Evolutionary conservation across 2,888 invertebrate genomes (phyloP), one percentile per base, ranked within the genome.

Genomic region (Patella depressa): DNA sequence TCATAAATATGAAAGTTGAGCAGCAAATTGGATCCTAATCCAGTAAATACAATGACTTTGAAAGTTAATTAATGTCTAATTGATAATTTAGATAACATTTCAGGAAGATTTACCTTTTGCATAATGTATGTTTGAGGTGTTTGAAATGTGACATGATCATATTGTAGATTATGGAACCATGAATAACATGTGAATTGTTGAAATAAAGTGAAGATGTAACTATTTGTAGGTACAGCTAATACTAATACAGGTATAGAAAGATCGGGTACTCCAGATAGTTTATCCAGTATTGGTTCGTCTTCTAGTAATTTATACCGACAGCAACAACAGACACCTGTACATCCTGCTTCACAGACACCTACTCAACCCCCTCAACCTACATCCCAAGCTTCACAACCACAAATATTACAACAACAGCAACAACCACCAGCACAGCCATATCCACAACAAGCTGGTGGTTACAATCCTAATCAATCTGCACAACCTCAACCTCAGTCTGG

Each of bases 251-350:
- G 24, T 34, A 24, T 24, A 19, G 89, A 87, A 14, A 77, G 89
- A 74, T 80, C 89, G 54, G 89, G 88, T 9, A 89, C 89, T 19
- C 89, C 90, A 34, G 90, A 90, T 81, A 89, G 89, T 81, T 81
- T 89, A 45, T 87, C 90, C 3, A 89, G 89, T 79, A 78, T 86
- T 73, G 88, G 88, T 5, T 89, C 89, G n/a, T 84, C 88, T 7
- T 82, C 86, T 24, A 85, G 86, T 75, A 79, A 80, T 75, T 83
- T 81, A 74, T 78, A 80, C 24, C 74, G 78, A 55, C 77, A 78
- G 57, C 84, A 84, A 69, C 82, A 83, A 70, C 77, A 74, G 2
- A 55, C 77, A 2, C 72, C 77, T 4, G 71, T 76, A 73, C 81
- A 79, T 57, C 73, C 73, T 65, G 75, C 73, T 19, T 72, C 72